Evolutionary conservation across 2,888 invertebrate species (phyloP), one percentile per base, ranked within the genome.

Genomic region (Sarcophaga carnaria): DNA sequence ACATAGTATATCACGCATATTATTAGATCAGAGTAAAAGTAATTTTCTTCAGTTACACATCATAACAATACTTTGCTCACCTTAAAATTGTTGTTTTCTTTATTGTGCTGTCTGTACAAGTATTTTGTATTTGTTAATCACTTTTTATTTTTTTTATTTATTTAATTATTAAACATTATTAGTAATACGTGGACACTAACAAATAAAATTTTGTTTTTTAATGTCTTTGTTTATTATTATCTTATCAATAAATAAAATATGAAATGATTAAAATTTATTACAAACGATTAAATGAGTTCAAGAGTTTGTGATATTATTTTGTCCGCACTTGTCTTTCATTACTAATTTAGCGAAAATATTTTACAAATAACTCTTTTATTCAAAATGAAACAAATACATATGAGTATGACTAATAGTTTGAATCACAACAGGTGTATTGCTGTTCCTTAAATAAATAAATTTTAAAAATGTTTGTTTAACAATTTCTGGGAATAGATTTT

Each of bases 371-470:
- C 37, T 71, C n/a, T 63, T 49, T 71, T 22, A 79, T 1, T 17
- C 3, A 14, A 22, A 12, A 37, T 62, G 37, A 37, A 37, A 37
- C 10, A 37, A 37, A 37, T 25, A 27, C 70, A 22, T 22, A 22
- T 22, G 14, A 20, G n/a, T 1, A 59, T 82, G 82, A 82, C 54
- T 82, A 82, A 82, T 71, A 59, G 14, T 64, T 70, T 82, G 70
- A 82, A 11, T 82, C 76, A 82, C 45, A 10, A 8, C 74, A 75
- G 49, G 25, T 74, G 74, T 60, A 60, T 59, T 45, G 20, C 10
- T 20, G 6, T 25, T 70, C 8, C 4, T 4, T 22, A 59, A 72
- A 71, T 20, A 69, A 69, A 25, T 10, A 22, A 64, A 64, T 20
- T 54, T 20, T 1, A 59, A 14, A 8, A 54, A 10, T 76, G 49